A percentile compares a stretch with the other conserved stretches of the same genome.
Evolutionary conservation across 2,113 vertebrate species (phyloP).

Genomic region (Vulpes vulpes): DNA sequence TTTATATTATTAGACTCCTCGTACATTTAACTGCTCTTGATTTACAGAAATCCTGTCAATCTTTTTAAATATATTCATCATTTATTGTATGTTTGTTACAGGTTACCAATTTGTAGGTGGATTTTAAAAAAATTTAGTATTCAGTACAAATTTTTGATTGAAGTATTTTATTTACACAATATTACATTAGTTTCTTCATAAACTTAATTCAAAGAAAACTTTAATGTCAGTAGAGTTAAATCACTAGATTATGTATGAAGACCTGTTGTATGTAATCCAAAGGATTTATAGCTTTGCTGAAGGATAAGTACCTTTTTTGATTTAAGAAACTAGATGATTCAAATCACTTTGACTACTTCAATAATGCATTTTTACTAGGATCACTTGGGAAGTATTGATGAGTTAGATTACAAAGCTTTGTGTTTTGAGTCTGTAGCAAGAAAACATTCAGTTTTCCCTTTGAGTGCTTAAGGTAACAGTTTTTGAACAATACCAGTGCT

Average conservation of each 20-base stretch:
- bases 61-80: not conserved
- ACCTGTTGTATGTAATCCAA: not conserved
- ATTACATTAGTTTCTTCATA: not conserved
- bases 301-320: not conserved
- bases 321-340: conserved; percentile 7
- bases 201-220: not conserved
- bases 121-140: not conserved
- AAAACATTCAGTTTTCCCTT: conserved; percentile 36
- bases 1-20: not conserved
- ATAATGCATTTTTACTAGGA: not conserved
- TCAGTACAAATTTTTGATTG: not conserved
- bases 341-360: not conserved
- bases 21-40: not conserved
- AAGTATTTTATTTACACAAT: not conserved
- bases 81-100: conserved; percentile 17
- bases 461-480: not conserved
- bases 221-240: not conserved
- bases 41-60: conserved; percentile 26
- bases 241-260: conserved; percentile 41
- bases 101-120: not conserved
- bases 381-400: not conserved
- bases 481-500: conserved; percentile 20
- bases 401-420: conserved; percentile 3
- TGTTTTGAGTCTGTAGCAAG: not conserved
- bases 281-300: conserved; percentile 12